These are phyloP conservation scores for Simalia tracyae DNA, from an alignment of 2,797 vertebrate species.

Conservation along the genomic window DNA sequence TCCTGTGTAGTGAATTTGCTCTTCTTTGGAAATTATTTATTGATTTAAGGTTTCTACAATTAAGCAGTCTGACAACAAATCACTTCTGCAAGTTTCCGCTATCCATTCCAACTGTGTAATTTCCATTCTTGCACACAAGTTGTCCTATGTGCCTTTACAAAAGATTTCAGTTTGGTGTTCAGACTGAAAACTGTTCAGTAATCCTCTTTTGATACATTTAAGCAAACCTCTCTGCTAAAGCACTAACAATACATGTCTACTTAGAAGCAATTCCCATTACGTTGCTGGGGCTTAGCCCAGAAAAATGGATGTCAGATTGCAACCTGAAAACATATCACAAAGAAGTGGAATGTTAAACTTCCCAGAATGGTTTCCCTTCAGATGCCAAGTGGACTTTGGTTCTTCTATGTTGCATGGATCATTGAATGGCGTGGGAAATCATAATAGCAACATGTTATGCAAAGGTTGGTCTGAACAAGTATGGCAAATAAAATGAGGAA, in stretches of 20 bases:
- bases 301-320: neutral
- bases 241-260: neutral
- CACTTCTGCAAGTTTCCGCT: neutral
- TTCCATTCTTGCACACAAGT: neutral
- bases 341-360: neutral
- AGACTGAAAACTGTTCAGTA: slow-evolving; percentile 18
- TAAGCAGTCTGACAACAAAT: neutral
- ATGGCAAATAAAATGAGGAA: slow-evolving; percentile 76
- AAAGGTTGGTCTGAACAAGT: slow-evolving; percentile 67
- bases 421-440: slow-evolving; percentile 58
- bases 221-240: slow-evolving; percentile 49
- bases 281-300: neutral
- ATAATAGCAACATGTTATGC: slow-evolving; percentile 71
- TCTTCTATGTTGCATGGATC: slow-evolving; percentile 27
- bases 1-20: neutral
- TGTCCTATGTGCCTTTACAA: neutral
- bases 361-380: neutral
- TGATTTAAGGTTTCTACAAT: neutral
- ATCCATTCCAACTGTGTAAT: neutral
- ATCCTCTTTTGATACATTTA: slow-evolving; percentile 51
- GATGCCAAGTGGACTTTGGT: slow-evolving; percentile 40
- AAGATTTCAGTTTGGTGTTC: slow-evolving; percentile 40
- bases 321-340: slow-evolving; percentile 31
- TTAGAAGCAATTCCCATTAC: neutral
- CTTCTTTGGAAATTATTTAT: neutral